Base-by-base conservation (phyloP, 2,113 vertebrate genomes). In the Cettia cetti region DNA sequence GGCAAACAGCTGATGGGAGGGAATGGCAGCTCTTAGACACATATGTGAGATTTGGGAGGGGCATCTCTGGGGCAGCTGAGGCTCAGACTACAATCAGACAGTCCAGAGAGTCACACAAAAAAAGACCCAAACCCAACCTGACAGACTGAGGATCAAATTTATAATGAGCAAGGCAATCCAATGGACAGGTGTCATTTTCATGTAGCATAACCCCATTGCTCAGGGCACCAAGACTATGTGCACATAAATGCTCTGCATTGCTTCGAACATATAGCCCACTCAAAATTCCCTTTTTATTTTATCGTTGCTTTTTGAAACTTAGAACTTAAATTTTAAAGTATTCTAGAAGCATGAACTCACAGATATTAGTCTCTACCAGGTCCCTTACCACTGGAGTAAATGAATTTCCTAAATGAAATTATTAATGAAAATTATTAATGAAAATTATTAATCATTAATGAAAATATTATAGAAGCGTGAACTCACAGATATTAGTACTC, bases 1-100 rank as follows among this genome's bases (percentile, higher is more conserved):
- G 56, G 52, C 82, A 91, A 97, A 66, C 94, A 95, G 66, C 91
- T 96, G 94, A 39, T 50, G 66, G 82, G 50, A 79, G 37, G 59
- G 50, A 91, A 85, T 27, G 53, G 42, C 35, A 95, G 70, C 61
- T 84, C 80, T 89, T 54, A 80, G 37, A 33, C 81, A 92, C 54
- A 72, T 86, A 81, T 68, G 87, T 50, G 54, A 87, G 20, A 16
- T 89, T 66, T 92, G 47, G 23, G 56, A 77, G 31, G 86, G 54
- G n/a, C 74, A 79, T 61, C 44, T 89, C 42, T 50, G 66, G 63
- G 59, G 93, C 92, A 95, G 93, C 90, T 95, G 96, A 54, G 22
- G 39, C 68, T 77, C 42, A 80, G 61, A 69, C 63, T 94, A 84
- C 71, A 89, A 75, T 64, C 47, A 54, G 63, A 31, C 18, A 69